A percentile compares a stretch with the other conserved stretches of the same genome.
Evolutionary conservation across 2,888 invertebrate genomes (phyloP).

Genomic region (Erebia aethiops): DNA sequence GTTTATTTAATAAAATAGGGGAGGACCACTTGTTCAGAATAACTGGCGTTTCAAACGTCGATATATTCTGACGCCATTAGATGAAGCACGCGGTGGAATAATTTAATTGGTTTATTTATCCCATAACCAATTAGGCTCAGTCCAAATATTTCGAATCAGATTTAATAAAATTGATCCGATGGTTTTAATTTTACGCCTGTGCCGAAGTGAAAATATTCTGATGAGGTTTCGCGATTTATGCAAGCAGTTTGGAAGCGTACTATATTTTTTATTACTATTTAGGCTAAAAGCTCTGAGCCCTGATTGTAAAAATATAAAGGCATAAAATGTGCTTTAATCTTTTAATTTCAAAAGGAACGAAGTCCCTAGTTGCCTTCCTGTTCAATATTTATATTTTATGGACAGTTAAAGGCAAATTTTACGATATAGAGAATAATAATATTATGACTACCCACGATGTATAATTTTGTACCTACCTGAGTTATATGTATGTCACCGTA

Average conservation of each 20-base stretch:
- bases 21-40: conserved; percentile 3
- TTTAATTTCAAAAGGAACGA: too few relatives aligned
- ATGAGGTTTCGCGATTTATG: conserved; percentile 13
- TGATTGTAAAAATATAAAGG: too few relatives aligned
- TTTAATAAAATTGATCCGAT: conserved; percentile 27
- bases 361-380: too few relatives aligned
- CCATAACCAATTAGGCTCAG: conserved; percentile 64
- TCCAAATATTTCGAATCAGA: conserved; percentile 50
- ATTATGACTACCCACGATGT: too few relatives aligned
- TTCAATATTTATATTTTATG: too few relatives aligned
- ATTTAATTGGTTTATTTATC: conserved; percentile 77
- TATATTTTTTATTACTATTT: not conserved
- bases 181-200: conserved; percentile 35
- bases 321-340: too few relatives aligned
- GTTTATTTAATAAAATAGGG: conserved; percentile 16
- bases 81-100: conserved; percentile 61
- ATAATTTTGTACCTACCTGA: too few relatives aligned
- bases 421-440: too few relatives aligned
- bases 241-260: not conserved
- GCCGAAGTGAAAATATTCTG: conserved; percentile 23
- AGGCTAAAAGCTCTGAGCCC: too few relatives aligned
- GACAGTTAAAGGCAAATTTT: too few relatives aligned
- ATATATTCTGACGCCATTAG: conserved; percentile 60
- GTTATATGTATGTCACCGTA: too few relatives aligned
- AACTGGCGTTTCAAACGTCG: conserved; percentile 34